A percentile compares a stretch with the other conserved stretches of the same genome.
These are phyloP conservation scores for Gadus chalcogrammus DNA, from an alignment of 2,113 vertebrate genomes.

Conservation along the genomic window DNA sequence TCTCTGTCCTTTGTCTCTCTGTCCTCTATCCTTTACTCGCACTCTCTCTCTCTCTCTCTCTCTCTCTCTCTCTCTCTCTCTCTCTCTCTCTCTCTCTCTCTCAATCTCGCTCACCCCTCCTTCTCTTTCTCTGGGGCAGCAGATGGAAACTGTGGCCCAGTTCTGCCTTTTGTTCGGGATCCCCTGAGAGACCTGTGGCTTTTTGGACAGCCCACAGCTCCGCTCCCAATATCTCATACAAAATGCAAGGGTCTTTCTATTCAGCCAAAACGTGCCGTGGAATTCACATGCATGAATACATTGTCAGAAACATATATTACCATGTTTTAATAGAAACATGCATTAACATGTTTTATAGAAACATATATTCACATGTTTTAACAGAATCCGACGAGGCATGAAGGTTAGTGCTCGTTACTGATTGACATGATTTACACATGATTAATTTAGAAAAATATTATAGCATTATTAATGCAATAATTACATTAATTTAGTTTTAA, in stretches of 20 bases:
- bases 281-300: conserved; percentile 43
- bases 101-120: conserved; percentile 33
- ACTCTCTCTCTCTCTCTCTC: neutral
- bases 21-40: neutral
- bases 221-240: conserved; percentile 85
- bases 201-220: conserved; percentile 69
- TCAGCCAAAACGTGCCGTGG: conserved; percentile 68
- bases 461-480: too few relatives aligned
- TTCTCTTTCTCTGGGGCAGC: conserved; percentile 81
- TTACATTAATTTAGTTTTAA: too few relatives aligned
- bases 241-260: conserved; percentile 83
- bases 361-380: neutral
- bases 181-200: conserved; percentile 83
- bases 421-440: too few relatives aligned
- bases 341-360: neutral
- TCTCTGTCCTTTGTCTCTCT: neutral
- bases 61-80: conserved; percentile 9
- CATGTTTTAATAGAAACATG: conserved; percentile 42
- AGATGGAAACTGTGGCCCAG: conserved; percentile 99
- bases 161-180: conserved; percentile 93
- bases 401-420: too few relatives aligned
- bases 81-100: conserved; percentile 23
- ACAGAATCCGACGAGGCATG: too few relatives aligned
- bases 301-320: conserved; percentile 33
- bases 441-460: too few relatives aligned